Base-by-base conservation (phyloP, 2,797 vertebrate species). In the Cirrhinus molitorella region DNA sequence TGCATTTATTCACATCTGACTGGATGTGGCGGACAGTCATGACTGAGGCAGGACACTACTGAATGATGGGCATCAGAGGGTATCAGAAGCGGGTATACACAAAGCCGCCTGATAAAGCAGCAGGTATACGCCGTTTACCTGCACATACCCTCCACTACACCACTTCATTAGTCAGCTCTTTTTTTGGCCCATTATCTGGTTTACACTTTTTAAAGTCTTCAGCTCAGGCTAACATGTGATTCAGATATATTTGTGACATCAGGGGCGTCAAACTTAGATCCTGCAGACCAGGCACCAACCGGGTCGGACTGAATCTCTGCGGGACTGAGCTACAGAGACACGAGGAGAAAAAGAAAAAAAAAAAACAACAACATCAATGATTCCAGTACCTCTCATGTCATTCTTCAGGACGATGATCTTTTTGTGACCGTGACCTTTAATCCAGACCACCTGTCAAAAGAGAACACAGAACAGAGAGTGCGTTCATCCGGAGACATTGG, bases 351-450 rank as follows among this genome's bases (percentile, higher is more conserved):
- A 40, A 40, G 8, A 37, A 7, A 4, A 40, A 40, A 8, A 40
- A 40, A 40, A 40, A 40, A 40, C 7, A 8, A 37, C 37, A 70
- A 31, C 28, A n/a, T 31, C 12, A n/a, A 17, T 3, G 5, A 16
- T 28, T 45, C 59, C 0, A 3, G 4, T 94, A 99, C 97, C 96
- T 96, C 98, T 99, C 98, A 99, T 99, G 92, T 99, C 97, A 83
- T 99, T 99, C 93, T 98, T 99, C 70, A 99, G 94, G 89, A 99
- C 98, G 78, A 99, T 97, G 91, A 99, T 99, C 94, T 97, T 98
- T 93, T 99, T 99, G 92, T 99, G 97, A 70, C 97, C 97, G 5
- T 99, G 97, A 47, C 98, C 98, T 95, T 99, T 99, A 91, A 99
- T 98, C 98, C 98, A 99, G 88, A 99, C 96, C 74, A 99, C 98